phyloP scores from a whole-genome alignment of 2,797 vertebrate species.

The Sebastes cheni region DNA sequence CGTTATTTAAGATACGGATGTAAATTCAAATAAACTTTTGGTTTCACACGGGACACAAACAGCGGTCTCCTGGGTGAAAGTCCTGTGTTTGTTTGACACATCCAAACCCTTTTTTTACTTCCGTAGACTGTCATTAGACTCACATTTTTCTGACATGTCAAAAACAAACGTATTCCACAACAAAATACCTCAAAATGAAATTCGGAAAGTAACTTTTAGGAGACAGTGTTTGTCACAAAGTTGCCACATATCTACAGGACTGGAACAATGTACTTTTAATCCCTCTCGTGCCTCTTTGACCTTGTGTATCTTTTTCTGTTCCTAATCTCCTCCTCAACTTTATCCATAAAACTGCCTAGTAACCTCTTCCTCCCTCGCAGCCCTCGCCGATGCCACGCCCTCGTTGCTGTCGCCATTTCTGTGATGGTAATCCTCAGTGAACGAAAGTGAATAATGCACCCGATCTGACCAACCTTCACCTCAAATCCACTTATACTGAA shows the following conservation, averaged over 20 bases:
- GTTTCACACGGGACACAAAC: too few relatives aligned
- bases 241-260: neutral
- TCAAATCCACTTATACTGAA: slow-evolving; percentile 64
- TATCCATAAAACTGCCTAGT: slow-evolving; percentile 53
- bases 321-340: slow-evolving; percentile 24
- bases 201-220: neutral
- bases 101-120: too few relatives aligned
- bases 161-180: too few relatives aligned
- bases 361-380: slow-evolving; percentile 19
- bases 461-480: slow-evolving; percentile 45
- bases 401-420: slow-evolving; percentile 15
- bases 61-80: neutral
- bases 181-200: too few relatives aligned
- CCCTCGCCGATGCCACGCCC: neutral
- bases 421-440: slow-evolving; percentile 48
- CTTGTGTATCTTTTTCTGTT: slow-evolving; percentile 8
- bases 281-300: slow-evolving; percentile 8
- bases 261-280: slow-evolving; percentile 1
- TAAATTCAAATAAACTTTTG: neutral
- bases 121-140: too few relatives aligned
- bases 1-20: neutral
- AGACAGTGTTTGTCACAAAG: neutral
- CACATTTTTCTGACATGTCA: too few relatives aligned
- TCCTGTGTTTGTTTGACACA: neutral
- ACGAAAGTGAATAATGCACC: slow-evolving; percentile 52